Evolutionary conservation across 2,797 vertebrate species (phyloP), one percentile per base, ranked within the genome.

Genomic region (Phylloscopus collybita): DNA sequence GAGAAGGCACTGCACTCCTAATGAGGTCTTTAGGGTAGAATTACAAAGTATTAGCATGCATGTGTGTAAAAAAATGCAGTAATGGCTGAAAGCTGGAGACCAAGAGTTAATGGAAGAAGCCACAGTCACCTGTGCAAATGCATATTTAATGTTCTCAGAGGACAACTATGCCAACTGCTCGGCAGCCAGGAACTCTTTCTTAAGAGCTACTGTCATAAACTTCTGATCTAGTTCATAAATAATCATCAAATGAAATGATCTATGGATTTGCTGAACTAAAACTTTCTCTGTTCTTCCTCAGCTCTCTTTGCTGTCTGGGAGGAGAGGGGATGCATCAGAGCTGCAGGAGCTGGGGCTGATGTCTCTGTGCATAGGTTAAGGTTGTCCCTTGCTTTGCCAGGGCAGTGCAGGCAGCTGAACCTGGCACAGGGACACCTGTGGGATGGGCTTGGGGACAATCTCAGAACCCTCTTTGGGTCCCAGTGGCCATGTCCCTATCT

Each of bases 161-260:
- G 85, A 83, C 72, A 89, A 16, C 81, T 74, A 6, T 50, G 69
- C 81, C 87, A 94, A 94, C 79, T 82, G 73, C 79, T 95, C 32
- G 3, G 67, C 71, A 92, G 89, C 56, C 91, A 89, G 80, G 53
- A 95, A 42, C 72, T 64, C 65, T 23, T 88, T 54, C 79, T 85
- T 80, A 94, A 83, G 59, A 92, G 75, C 79, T 86, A 61, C 85
- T 88, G 45, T 54, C 66, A 57, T 16, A 93, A 90, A 66, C 85
- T 74, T 94, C 72, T 86, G 94, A 92, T 83, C 67, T 74, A 64
- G 74, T 78, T 95, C 81, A 94, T 91, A 96, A 96, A 94, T 91
- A 95, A 93, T 86, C 85, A 91, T 82, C 10, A 21, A 92, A 95
- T 74, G 15, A 88, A 89, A 78, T 80, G 61, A 93, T 89, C 92